A percentile compares a stretch with the other conserved stretches of the same genome.
Conservation (phyloP, 2,113 vertebrate species). For the Lamprotornis superbus region DNA sequence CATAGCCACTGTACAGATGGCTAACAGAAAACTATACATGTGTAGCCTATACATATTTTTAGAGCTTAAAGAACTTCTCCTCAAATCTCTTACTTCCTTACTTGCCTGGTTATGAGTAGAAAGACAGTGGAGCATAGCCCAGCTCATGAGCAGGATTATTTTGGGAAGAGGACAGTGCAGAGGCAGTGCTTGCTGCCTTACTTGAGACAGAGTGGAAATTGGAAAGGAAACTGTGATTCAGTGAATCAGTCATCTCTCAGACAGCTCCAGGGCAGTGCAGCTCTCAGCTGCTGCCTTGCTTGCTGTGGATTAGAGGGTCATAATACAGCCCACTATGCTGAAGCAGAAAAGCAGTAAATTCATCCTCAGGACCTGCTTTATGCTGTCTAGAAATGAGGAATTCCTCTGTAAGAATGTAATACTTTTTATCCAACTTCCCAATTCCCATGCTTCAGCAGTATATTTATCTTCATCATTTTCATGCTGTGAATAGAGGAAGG, state of each 20-base stretch:
- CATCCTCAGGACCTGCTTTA: neutral
- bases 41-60: neutral
- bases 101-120: neutral
- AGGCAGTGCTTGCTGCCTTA: neutral
- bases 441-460: constrained; percentile 4
- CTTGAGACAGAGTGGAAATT: neutral
- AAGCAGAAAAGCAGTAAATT: constrained; percentile 17
- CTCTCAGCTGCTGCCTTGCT: neutral
- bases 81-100: neutral
- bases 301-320: neutral
- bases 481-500: neutral
- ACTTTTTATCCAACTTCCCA: constrained; percentile 2
- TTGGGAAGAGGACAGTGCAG: neutral
- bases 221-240: neutral
- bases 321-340: neutral
- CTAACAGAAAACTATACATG: neutral
- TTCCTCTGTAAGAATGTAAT: constrained; percentile 1
- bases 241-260: neutral
- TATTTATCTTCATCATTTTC: neutral
- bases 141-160: neutral
- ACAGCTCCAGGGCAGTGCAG: neutral
- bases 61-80: neutral
- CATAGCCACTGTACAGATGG: neutral
- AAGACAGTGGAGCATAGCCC: neutral
- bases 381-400: constrained; percentile 31